Conservation (phyloP, 2,888 invertebrate species). For the Drosophila borealis region DNA sequence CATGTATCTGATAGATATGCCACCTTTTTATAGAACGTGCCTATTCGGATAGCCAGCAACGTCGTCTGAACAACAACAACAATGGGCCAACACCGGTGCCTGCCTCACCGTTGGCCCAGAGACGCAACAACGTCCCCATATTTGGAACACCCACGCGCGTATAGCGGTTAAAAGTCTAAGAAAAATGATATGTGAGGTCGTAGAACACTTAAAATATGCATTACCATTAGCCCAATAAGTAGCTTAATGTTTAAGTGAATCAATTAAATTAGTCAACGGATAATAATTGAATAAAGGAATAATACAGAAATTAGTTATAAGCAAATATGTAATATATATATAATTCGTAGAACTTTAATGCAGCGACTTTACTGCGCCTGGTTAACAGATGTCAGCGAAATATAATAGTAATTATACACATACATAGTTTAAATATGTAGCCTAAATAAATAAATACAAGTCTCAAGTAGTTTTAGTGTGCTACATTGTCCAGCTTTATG, state of each 20-base stretch:
- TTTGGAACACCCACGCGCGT: conserved; percentile 84
- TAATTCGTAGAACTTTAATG: conserved; percentile 26
- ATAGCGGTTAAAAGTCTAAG: conserved; percentile 83
- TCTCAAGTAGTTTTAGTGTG: conserved; percentile 71
- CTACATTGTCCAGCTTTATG: conserved; percentile 78
- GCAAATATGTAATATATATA: conserved; percentile 10
- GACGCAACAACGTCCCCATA: conserved; percentile 78
- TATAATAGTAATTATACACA: conserved; percentile 21
- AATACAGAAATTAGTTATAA: conserved; percentile 22
- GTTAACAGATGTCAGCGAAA: conserved; percentile 30
- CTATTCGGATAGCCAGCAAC: conserved; percentile 87
- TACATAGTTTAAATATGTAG: conserved; percentile 41
- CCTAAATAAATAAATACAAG: conserved; percentile 40
- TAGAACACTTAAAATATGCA: conserved; percentile 54
- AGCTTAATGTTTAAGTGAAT: conserved; percentile 53
- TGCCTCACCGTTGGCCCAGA: conserved; percentile 76
- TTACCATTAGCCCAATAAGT: conserved; percentile 61
- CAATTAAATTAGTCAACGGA: conserved; percentile 45
- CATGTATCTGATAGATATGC: conserved; percentile 43
- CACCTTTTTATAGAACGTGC: conserved; percentile 86
- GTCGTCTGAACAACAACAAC: conserved; percentile 71
- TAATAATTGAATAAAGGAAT: conserved; percentile 42
- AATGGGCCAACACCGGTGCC: conserved; percentile 67
- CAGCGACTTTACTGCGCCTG: conserved; percentile 37
- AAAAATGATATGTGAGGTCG: conserved; percentile 32